Conservation (phyloP, 30 jellyfish, hydroid and myxozoan genomes). For the Catostylus mosaicus region DNA sequence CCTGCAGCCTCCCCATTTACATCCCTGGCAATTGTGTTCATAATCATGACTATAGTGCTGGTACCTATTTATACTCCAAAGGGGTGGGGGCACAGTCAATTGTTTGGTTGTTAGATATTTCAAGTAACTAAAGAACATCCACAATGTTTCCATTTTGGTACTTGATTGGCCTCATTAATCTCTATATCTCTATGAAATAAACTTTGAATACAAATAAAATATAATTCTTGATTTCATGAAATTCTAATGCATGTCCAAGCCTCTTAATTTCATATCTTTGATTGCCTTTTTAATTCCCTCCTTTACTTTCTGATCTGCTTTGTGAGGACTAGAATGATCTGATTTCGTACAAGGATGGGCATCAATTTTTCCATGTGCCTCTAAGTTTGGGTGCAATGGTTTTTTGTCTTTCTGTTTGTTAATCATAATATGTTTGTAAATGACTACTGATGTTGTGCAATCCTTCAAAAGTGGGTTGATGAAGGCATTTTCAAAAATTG, state of each 20-base stretch:
- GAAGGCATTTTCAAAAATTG: conserved; percentile 4
- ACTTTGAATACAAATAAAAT: too few species aligned
- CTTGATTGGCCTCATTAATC: too few species aligned
- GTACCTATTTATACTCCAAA: too few species aligned
- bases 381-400: conserved; percentile 68
- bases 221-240: too few species aligned
- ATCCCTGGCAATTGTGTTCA: too few species aligned
- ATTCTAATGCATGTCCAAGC: conserved; percentile 84
- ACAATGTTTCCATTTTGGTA: too few species aligned
- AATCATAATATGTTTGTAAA: conserved; percentile 75
- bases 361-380: conserved; percentile 9
- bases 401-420: conserved; percentile 54
- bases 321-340: conserved; percentile 46
- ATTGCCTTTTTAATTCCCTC: conserved; percentile 89
- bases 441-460: conserved; percentile 82
- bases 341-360: conserved; percentile 81
- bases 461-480: conserved; percentile 49
- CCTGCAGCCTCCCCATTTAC: too few species aligned
- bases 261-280: conserved; percentile 78
- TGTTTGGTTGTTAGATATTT: too few species aligned
- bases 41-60: too few species aligned
- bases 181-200: too few species aligned
- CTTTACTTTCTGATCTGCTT: conserved; percentile 50
- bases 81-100: too few species aligned
- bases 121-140: too few species aligned